These are phyloP conservation scores for Philotrypesis tridentata DNA, from an alignment of 1,140 invertebrate genomes.

Conservation along the genomic window DNA sequence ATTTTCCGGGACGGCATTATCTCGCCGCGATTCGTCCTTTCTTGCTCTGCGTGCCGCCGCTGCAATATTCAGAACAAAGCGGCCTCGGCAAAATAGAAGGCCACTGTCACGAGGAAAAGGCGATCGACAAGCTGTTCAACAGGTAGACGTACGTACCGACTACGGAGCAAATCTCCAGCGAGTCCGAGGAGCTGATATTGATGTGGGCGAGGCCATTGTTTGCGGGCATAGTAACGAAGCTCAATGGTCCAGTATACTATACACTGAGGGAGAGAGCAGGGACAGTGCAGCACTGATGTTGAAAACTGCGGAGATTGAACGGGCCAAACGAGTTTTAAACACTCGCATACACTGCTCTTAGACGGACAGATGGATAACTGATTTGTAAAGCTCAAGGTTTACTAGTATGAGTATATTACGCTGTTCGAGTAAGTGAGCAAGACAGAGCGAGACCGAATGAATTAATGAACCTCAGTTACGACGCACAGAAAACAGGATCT, in stretches of 20 bases:
- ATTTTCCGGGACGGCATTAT: neutral
- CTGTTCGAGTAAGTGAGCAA: no score
- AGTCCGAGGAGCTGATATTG: neutral
- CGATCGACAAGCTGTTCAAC: conserved; percentile 10
- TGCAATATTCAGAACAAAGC: neutral
- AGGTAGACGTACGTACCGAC: conserved; percentile 3
- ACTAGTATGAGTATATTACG: no score
- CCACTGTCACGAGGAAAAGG: neutral
- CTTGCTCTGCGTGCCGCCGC: neutral
- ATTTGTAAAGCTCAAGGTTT: no score
- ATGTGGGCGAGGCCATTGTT: neutral
- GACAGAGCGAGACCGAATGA: no score
- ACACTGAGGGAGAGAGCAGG: neutral
- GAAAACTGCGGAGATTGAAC: neutral
- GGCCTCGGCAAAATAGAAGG: neutral
- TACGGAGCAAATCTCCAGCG: no score
- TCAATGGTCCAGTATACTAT: neutral
- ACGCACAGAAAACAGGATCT: no score
- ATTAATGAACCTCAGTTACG: no score
- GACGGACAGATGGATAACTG: no score
- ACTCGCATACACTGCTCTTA: no score
- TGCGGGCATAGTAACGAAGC: neutral
- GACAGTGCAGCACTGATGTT: conserved; percentile 1
- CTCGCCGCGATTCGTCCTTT: neutral
- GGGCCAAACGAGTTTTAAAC: neutral